Evolutionary conservation across 2,113 vertebrate genomes (phyloP), one percentile per base, ranked within the genome.

Genomic region (Ophthalmotilapia sp.): DNA sequence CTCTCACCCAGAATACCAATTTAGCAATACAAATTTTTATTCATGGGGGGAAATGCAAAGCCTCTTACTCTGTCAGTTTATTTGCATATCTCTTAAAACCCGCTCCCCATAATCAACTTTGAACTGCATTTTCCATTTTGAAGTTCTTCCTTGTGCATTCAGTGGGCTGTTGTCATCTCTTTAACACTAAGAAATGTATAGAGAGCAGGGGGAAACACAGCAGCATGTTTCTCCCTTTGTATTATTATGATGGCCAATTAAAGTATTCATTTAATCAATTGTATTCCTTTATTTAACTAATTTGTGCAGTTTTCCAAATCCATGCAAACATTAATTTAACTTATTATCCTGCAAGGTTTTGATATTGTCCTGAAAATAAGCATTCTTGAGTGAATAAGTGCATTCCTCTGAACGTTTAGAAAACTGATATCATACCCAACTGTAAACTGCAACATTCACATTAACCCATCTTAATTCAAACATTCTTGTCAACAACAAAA

Each of bases 21-120:
- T 87, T 70, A 38, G 55, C 62, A 83, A 81, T 45, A 56, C 23
- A 19, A 26, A 51, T 83, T 68, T 83, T 79, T 80, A 92, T 91
- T 90, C 84, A 93, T 81, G 55, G 21, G 36, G 47, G 65, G 79
- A 86, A 91, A 91, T 88, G 90, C 82, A 93, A 94, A 93, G 86
- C 92, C 88, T 93, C 92, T 92, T 90, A 93, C 58, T 84, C 75
- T 82, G 88, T 73, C 82, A 84, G 45, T 91, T 85, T 80, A 92
- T 95, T 93, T 94, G 86, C 92, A 93, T 95, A 93, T 96, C 75
- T 87, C 81, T 90, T 58, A 88, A 94, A 93, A 90, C 55, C 45
- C 8, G 10, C 80, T 87, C 88, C 87, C 77, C 31, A 75, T 89
- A 88, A 94, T 90, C 84, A 81, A 84, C 86, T 92, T 90, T 89